A percentile compares a stretch with the other conserved stretches of the same genome.
These are phyloP conservation scores for Empidonax alnorum DNA, from an alignment of 2,113 vertebrate genomes.

Conservation along the genomic window DNA sequence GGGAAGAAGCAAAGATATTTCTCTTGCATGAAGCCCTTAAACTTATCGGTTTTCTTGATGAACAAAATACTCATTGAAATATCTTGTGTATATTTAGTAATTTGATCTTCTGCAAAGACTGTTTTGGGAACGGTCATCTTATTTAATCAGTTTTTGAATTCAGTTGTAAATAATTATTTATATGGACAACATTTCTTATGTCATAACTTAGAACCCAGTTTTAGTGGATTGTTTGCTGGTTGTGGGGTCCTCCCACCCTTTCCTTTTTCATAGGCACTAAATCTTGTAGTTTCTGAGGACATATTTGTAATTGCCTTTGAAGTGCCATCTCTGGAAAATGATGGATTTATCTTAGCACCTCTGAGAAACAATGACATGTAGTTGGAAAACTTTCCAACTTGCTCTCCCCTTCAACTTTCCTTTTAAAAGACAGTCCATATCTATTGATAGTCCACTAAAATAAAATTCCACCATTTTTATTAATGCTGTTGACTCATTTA, in stretches of 20 bases:
- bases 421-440: neutral
- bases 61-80: neutral
- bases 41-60: neutral
- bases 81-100: neutral
- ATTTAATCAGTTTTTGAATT: neutral
- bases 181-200: neutral
- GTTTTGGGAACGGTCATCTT: neutral
- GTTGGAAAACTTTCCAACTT: neutral
- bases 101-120: neutral
- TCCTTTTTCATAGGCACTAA: neutral
- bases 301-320: neutral
- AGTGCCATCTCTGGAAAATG: neutral
- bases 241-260: accelerated
- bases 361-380: neutral
- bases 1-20: neutral
- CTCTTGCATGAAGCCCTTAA: neutral
- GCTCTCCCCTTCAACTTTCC: neutral
- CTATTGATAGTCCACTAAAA: neutral
- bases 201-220: neutral
- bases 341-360: neutral
- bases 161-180: neutral
- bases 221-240: neutral
- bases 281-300: neutral
- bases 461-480: neutral
- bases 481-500: neutral